Percentiles rank a stretch among this genome's conserved stretches.
phyloP scores from a whole-genome alignment of 2,888 invertebrate genomes.

The Oscheius myriophilus region DNA sequence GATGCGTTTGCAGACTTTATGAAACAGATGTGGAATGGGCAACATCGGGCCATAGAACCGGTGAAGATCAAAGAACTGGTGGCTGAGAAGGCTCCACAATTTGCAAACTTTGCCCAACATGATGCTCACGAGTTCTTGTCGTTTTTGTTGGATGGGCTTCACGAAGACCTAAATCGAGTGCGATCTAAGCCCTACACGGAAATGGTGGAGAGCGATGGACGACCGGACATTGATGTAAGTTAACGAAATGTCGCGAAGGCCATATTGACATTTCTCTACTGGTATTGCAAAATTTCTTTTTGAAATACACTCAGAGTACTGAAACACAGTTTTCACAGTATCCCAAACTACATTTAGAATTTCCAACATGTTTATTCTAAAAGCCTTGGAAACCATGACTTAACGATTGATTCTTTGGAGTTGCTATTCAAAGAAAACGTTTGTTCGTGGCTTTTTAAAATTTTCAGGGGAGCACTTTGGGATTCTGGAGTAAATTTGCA shows the following conservation, averaged over 20 bases:
- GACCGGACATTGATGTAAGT: slow-evolving; percentile 72
- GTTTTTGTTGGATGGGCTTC: slow-evolving; percentile 73
- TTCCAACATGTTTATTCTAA: neutral
- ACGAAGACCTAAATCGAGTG: slow-evolving; percentile 73
- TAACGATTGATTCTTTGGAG: too few species aligned
- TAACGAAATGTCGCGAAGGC: too few species aligned
- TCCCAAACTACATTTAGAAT: neutral
- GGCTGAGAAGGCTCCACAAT: slow-evolving; percentile 74
- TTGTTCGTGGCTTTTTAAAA: too few species aligned
- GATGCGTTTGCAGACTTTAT: slow-evolving; percentile 74
- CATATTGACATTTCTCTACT: too few species aligned
- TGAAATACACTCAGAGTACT: too few species aligned
- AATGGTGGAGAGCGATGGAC: slow-evolving; percentile 71
- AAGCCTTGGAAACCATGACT: too few species aligned
- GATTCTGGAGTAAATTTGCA: too few species aligned
- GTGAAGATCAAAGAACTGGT: slow-evolving; percentile 73
- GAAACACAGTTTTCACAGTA: neutral
- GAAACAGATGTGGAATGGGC: slow-evolving; percentile 73
- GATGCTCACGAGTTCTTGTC: slow-evolving; percentile 76
- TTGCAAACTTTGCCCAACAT: slow-evolving; percentile 75
- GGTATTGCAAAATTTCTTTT: too few species aligned
- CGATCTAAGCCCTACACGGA: slow-evolving; percentile 72
- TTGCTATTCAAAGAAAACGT: too few species aligned
- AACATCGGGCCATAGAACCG: slow-evolving; percentile 72
- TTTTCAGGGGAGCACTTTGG: too few species aligned